Evolutionary conservation across 2,797 vertebrate species (phyloP).

Genomic region (Megalops cyprinoides): DNA sequence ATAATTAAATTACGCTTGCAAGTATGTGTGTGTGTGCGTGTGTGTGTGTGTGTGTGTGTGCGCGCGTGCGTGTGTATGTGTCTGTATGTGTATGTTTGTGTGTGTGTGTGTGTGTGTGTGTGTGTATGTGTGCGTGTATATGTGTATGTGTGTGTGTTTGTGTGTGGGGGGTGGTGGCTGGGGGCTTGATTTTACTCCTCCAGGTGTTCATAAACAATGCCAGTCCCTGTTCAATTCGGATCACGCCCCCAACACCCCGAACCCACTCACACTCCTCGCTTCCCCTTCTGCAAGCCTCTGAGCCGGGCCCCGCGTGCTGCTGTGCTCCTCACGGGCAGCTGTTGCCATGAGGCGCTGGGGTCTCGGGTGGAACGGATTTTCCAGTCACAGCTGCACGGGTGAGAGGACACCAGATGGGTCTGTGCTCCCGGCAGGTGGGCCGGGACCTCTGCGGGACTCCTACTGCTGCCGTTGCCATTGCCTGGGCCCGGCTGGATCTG

Average conservation of each 20-base stretch:
- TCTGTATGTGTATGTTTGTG: too few species aligned
- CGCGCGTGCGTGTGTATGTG: too few species aligned
- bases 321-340: neutral
- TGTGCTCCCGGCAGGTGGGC: neutral
- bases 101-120: too few species aligned
- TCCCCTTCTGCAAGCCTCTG: neutral
- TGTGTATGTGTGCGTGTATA: too few species aligned
- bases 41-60: too few species aligned
- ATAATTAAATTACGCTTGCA: too few species aligned
- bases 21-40: too few species aligned
- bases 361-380: neutral
- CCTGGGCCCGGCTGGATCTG: constrained; percentile 1
- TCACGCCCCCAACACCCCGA: neutral
- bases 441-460: neutral
- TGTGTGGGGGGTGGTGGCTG: neutral
- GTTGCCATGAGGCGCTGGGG: neutral
- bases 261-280: neutral
- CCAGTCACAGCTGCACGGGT: neutral
- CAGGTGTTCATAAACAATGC: neutral
- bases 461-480: too few species aligned
- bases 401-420: constrained; percentile 16
- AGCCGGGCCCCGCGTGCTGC: neutral
- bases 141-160: too few species aligned
- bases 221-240: neutral
- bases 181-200: neutral